A percentile compares a stretch with the other conserved stretches of the same genome.
These are phyloP conservation scores for Oligia fasciuncula DNA, from an alignment of 2,888 invertebrate genomes.

Conservation along the genomic window DNA sequence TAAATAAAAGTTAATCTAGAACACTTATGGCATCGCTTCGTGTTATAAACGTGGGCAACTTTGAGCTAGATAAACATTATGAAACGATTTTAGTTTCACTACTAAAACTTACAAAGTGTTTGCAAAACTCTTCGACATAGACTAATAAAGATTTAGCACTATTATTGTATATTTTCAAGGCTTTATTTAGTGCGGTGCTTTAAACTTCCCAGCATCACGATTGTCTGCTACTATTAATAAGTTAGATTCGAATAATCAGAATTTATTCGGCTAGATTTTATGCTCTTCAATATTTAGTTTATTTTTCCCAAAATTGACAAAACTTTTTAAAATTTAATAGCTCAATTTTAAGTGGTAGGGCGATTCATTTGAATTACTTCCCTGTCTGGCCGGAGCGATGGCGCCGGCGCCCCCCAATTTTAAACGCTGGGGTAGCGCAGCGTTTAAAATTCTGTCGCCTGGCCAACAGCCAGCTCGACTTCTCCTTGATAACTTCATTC, in stretches of 20 bases:
- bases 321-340: constrained; percentile 5
- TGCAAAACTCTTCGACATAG: too few species aligned
- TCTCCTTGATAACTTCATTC: constrained; percentile 66
- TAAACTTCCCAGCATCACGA: not conserved
- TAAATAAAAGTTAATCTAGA: constrained; percentile 47
- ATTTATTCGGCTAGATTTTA: not conserved
- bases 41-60: constrained; percentile 22
- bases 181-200: not conserved
- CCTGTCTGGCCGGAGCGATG: constrained; percentile 53
- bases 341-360: constrained; percentile 17
- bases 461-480: constrained; percentile 73
- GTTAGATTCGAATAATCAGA: not conserved
- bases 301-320: not conserved
- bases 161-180: not conserved
- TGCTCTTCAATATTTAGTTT: not conserved
- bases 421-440: constrained; percentile 53
- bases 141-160: not conserved
- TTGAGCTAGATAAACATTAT: constrained; percentile 13
- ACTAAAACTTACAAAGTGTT: constrained; percentile 1
- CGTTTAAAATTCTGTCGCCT: constrained; percentile 58
- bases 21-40: constrained; percentile 13
- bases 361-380: constrained; percentile 43
- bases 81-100: not conserved
- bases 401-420: constrained; percentile 73
- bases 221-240: not conserved